A percentile compares a stretch with the other conserved stretches of the same genome.
These are phyloP conservation scores for Thalpophila matura DNA, from an alignment of 2,888 invertebrate species.

Conservation along the genomic window DNA sequence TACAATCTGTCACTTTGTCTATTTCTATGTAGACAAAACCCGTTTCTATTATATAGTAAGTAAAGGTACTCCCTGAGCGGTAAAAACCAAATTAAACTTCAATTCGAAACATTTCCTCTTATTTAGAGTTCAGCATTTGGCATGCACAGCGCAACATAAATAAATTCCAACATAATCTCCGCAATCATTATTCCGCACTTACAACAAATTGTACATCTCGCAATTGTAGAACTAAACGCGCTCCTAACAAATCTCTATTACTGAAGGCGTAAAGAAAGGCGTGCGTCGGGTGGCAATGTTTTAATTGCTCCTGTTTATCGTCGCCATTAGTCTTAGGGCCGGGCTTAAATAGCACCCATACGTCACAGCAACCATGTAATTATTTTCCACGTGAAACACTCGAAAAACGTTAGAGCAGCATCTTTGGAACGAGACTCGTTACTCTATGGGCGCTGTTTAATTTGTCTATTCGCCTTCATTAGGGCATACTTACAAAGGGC, in stretches of 20 bases:
- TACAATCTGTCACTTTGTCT: no score
- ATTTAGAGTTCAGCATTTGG: constrained; percentile 40
- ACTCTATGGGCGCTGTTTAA: constrained; percentile 79
- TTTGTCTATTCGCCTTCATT: constrained; percentile 82
- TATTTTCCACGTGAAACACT: constrained; percentile 87
- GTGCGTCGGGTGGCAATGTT: constrained; percentile 89
- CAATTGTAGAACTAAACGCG: constrained; percentile 66
- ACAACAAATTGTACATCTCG: constrained; percentile 62
- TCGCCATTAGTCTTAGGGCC: constrained; percentile 86
- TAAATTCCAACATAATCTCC: constrained; percentile 43
- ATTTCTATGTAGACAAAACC: no score
- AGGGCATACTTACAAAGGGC: constrained; percentile 68
- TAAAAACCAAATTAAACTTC: constrained; percentile 1
- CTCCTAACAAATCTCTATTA: constrained; percentile 86
- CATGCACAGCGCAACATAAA: constrained; percentile 12
- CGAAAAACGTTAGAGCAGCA: constrained; percentile 82
- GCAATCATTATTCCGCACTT: constrained; percentile 46
- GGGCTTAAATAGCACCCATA: constrained; percentile 88
- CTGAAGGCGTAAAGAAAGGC: constrained; percentile 85
- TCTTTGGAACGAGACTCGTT: constrained; percentile 75
- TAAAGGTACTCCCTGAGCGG: no score
- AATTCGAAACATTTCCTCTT: background rate
- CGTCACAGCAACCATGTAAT: constrained; percentile 88
- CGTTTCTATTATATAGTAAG: no score
- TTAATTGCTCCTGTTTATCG: constrained; percentile 90